Evolutionary conservation across 2,888 invertebrate species (phyloP), one percentile per base, ranked within the genome.

Genomic region (Nomada ruficornis): DNA sequence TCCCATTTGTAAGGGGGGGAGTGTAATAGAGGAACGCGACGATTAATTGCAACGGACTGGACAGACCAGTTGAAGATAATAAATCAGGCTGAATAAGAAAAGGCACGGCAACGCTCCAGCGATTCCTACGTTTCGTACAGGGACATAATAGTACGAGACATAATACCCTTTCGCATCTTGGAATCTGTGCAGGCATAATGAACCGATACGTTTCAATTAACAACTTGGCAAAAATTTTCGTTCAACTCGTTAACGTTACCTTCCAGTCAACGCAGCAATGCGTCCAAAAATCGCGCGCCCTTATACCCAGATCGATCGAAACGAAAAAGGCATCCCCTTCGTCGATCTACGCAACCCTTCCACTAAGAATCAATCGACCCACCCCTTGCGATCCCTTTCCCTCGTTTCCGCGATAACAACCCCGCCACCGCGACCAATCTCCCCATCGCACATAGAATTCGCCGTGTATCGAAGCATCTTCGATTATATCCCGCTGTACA

Each of bases 401-500:
- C 26, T 15, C 47, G 15, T 11, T 47, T 47, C 15, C 15, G 15
- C 47, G 47, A 47, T 47, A 47, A 13, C 47, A 15, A 47, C 47
- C 47, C 2, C 5, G 10, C 13, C 42, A n/a, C 23, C 54, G n/a
- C 64, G 42, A 15, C 42, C 42, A 29, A 18, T 44, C 52, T 68
- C 54, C 18, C 75, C 23, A 67, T 75, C 71, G 44, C 44, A 20
- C 81, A 57, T 15, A 42, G 59, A 64, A 75, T 54, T 47, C 55
- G 44, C 44, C 29, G 54, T 42, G 64, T 76, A 83, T 83, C 83
- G 62, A 1, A 2, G 11, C 36, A 83, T 83, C 83, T 77, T 67
- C 70, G 83, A 83, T 82, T 62, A 60, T 76, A 70, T 72, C 75
- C 54, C 20, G 20, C 10, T 68, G 36, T 36, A 26, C 26, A 2